Conservation (phyloP, 2,113 vertebrate species). For the Microtus richardsoni region DNA sequence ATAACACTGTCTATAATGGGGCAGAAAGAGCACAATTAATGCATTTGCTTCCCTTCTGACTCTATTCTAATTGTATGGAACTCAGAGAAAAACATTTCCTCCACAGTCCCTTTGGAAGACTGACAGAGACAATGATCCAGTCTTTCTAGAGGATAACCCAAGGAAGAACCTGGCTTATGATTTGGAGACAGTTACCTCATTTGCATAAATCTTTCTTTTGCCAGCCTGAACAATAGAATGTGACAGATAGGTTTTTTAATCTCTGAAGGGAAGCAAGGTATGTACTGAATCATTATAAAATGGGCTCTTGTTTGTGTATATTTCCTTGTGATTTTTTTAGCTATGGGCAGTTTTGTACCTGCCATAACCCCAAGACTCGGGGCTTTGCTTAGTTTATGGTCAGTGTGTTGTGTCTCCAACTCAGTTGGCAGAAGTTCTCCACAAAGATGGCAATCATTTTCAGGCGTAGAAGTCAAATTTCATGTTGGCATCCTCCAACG, state of each 20-base stretch:
- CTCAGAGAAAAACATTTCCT: neutral
- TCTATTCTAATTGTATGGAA: neutral
- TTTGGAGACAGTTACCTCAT: slow-evolving; percentile 45
- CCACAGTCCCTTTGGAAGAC: neutral
- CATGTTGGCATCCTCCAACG: slow-evolving; percentile 29
- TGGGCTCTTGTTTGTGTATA: neutral
- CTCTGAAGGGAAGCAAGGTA: neutral
- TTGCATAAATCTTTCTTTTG: slow-evolving; percentile 54
- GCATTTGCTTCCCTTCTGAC: neutral
- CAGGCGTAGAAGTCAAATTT: slow-evolving; percentile 41
- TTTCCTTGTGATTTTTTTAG: neutral
- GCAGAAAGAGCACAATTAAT: neutral
- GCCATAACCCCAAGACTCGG: neutral
- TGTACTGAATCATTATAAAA: neutral
- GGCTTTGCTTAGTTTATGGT: neutral
- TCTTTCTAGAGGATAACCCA: slow-evolving; percentile 50
- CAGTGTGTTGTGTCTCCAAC: neutral
- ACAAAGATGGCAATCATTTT: neutral
- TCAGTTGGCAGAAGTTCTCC: neutral
- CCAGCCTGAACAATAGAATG: slow-evolving; percentile 26
- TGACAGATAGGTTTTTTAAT: slow-evolving; percentile 26
- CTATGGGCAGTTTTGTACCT: neutral
- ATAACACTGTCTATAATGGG: neutral
- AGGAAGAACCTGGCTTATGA: slow-evolving; percentile 20
- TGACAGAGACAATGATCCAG: slow-evolving; percentile 7